Percentiles rank a stretch among this genome's conserved stretches.
phyloP scores from a whole-genome alignment of 1,140 invertebrate species.

The Caenorhabditis brenneri region DNA sequence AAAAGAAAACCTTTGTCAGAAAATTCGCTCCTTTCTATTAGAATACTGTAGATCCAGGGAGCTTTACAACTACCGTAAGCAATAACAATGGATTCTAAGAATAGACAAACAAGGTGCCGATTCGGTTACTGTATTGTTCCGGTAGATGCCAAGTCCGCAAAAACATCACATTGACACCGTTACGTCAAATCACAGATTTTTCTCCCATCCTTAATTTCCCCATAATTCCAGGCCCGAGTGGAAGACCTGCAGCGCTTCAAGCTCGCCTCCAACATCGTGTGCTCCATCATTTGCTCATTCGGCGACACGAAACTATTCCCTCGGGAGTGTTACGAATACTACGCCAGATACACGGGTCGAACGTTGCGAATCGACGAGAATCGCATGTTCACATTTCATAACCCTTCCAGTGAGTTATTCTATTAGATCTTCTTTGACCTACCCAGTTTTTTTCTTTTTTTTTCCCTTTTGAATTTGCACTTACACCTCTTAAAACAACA shows the following conservation, averaged over 20 bases:
- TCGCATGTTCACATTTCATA: conserved; percentile 90
- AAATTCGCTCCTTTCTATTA: too few species aligned
- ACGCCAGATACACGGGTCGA: conserved; percentile 89
- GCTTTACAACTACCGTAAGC: too few species aligned
- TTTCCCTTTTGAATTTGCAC: neutral
- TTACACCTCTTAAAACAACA: neutral
- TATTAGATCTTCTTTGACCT: neutral
- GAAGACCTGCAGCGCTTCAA: conserved; percentile 91
- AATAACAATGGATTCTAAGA: too few species aligned
- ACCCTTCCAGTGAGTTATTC: conserved; percentile 79
- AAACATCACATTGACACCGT: too few species aligned
- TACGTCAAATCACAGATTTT: too few species aligned
- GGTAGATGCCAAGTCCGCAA: too few species aligned
- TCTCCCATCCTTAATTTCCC: too few species aligned
- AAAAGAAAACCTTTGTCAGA: too few species aligned
- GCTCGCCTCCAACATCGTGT: conserved; percentile 90
- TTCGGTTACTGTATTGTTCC: too few species aligned
- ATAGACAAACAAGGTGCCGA: too few species aligned
- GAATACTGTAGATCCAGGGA: too few species aligned
- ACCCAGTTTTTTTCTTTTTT: neutral
- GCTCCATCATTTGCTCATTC: conserved; percentile 94
- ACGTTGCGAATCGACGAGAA: conserved; percentile 89
- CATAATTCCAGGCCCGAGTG: conserved; percentile 82
- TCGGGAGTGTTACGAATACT: conserved; percentile 93
- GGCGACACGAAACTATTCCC: conserved; percentile 92